These are phyloP conservation scores for Drosophila pandora DNA, from an alignment of 1,140 invertebrate species.

Conservation along the genomic window DNA sequence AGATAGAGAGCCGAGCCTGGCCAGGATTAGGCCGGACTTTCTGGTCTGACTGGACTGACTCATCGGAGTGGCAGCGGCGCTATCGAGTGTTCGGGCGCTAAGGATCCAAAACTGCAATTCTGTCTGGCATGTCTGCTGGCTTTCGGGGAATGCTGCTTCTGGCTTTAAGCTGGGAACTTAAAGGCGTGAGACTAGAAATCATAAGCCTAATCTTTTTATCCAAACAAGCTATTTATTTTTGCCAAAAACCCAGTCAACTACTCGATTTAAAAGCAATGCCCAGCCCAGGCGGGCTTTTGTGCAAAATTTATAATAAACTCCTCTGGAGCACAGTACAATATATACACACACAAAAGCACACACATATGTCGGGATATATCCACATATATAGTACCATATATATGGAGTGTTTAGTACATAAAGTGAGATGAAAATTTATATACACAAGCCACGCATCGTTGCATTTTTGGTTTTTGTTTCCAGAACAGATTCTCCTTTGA, in stretches of 20 bases:
- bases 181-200: background rate
- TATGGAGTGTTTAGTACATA: background rate
- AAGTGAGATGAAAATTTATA: slow-evolving; percentile 23
- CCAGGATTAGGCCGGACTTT: slow-evolving; percentile 58
- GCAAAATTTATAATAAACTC: slow-evolving; percentile 24
- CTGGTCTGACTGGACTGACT: slow-evolving; percentile 26
- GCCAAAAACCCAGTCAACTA: background rate
- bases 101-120: background rate
- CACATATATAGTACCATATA: background rate
- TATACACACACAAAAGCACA: slow-evolving; percentile 15
- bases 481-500: slow-evolving; percentile 14
- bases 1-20: slow-evolving; percentile 1
- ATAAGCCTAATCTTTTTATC: background rate
- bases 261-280: background rate
- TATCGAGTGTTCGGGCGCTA: slow-evolving; percentile 6
- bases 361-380: background rate
- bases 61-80: slow-evolving; percentile 37
- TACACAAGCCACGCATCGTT: slow-evolving; percentile 42
- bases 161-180: background rate
- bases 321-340: slow-evolving; percentile 8
- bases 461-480: slow-evolving; percentile 29
- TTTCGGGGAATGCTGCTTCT: background rate
- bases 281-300: slow-evolving; percentile 8
- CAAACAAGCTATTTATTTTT: background rate
- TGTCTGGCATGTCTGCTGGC: background rate